Evolutionary conservation across 2,113 vertebrate genomes (phyloP), one percentile per base, ranked within the genome.

Genomic region (Charadrius vociferus): DNA sequence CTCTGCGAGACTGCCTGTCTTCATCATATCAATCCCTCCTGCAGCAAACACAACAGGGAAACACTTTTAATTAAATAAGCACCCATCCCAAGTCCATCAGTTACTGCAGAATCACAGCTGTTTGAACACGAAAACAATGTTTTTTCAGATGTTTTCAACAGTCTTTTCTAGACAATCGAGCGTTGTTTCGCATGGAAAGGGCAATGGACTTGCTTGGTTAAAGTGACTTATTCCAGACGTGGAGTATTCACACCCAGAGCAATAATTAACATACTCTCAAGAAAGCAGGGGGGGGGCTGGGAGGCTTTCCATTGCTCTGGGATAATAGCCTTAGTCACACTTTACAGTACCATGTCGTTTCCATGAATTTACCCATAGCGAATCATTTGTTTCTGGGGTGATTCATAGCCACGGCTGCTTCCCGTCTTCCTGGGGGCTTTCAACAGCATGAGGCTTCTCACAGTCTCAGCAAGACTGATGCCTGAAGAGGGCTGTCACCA

Each of bases 361-460:
- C 61, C 89, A 93, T 3, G 3, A 39, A 79, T 90, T 59, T 89
- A 87, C 26, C 92, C 93, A 7, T 90, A 62, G 92, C 66, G 0
- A 95, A 96, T 94, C 77, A 21, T 92, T 96, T 95, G 93, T 97
- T 96, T 91, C 95, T 88, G 27, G 77, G 53, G 32, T 82, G 90
- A 96, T 93, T 95, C 94, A 93, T 29, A 78, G 43, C 91, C 86
- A 74, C 1, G 45, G 91, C 82, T 86, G 85, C 58, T 81, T 86
- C 65, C 56, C 23, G 0, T 91, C 73, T 75, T 95, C 77, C 63
- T 59, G 23, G 66, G 58, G 86, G 47, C 82, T 88, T 83, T 82
- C 74, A 78, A 67, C 86, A 95, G 63, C 43, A 4, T 8, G 71
- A 81, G 34, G 90, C 90, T 86, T 94, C 92, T 63, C 82, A 73